Base-by-base conservation (phyloP, 2,113 vertebrate species). In the Nanorana parkeri region DNA sequence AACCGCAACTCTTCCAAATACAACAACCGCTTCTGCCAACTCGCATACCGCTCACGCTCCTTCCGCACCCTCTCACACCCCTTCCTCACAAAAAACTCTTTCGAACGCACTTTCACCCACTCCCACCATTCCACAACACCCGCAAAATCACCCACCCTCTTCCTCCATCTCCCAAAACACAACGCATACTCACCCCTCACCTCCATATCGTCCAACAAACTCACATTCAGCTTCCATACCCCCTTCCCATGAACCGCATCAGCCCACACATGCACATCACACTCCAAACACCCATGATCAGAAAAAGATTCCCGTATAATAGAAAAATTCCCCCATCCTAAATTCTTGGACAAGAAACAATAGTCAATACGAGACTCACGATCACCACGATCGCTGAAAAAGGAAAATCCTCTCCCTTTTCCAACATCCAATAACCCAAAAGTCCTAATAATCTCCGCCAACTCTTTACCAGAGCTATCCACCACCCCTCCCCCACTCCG, bases 161-260 rank as follows among this genome's bases (percentile, higher is more conserved):
- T 0, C 0, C 15, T 11, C 60, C 23, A 64, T 2, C 7, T 28
- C 3, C 0, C 24, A 52, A 26, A 52, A 6, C 5, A 19, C 0
- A 0, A 2, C n/a, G 1, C 19, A 52, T 47, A 77, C 3, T 26
- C 6, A 0, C 17, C 19, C 10, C 16, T 20, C 0, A 65, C 3
- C 6, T 7, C 1, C 5, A 19, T 8, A 66, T 77, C 41, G 7
- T 65, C 23, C 15, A 77, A 29, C 23, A 77, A 6, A 11, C 5
- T n/a, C 0, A 52, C 21, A 77, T 77, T 77, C 21, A 65, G 0
- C 3, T 77, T 65, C 75, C 75, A 77, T 13, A 66, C 23, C 3
- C 36, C 41, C 10, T 3, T 65, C 0, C 61, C 61, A 77, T 63
- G 10, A 7, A 36, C 4, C 20, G n/a, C 0, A 1, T 16, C 64